Percentiles rank a stretch among this genome's conserved stretches.
Conservation (phyloP, 64 coral and sea anemone genomes). For the Anthopleura sola region DNA sequence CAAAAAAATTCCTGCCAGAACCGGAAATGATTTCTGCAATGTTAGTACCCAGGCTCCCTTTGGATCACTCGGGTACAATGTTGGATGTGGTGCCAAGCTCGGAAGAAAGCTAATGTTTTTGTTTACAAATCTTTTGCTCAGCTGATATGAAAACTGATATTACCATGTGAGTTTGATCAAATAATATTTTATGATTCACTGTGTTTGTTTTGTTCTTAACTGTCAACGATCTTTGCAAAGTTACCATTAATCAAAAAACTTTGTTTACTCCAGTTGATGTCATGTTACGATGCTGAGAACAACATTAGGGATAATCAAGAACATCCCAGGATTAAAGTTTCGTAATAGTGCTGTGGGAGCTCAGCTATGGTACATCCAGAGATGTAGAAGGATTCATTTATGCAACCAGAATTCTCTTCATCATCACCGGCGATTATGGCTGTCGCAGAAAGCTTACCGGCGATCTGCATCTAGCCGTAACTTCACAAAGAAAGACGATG, state of each 20-base stretch:
- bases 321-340: not conserved
- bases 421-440: not conserved
- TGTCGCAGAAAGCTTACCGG: not conserved
- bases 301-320: not conserved
- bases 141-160: not conserved
- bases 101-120: not conserved
- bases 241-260: not conserved
- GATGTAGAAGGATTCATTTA: not conserved
- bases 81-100: too few species aligned
- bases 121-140: not conserved
- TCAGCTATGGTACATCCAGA: not conserved
- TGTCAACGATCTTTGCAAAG: not conserved
- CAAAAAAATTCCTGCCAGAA: not conserved
- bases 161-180: not conserved
- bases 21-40: not conserved
- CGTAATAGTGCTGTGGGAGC: not conserved
- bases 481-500: not conserved
- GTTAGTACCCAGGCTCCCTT: not conserved
- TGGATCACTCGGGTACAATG: not conserved
- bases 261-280: not conserved
- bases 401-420: not conserved
- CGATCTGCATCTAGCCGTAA: not conserved
- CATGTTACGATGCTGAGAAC: slow-evolving; percentile 3
- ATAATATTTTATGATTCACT: not conserved
- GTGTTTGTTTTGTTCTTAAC: not conserved